Evolutionary conservation across 2,113 vertebrate genomes (phyloP).

Genomic region (Telmatochromis sp.): DNA sequence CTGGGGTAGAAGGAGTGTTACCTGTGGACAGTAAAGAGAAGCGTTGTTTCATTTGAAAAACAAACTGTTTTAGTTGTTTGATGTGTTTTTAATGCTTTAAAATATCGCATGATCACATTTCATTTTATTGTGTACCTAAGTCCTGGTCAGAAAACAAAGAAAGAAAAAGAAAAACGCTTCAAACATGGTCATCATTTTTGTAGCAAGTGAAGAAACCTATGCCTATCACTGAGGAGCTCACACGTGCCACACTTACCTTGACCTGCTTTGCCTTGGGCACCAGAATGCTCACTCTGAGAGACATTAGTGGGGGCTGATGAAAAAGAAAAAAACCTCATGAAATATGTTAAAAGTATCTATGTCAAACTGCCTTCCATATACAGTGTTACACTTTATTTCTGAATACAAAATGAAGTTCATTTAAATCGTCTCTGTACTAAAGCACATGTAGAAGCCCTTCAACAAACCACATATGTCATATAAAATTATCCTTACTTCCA

Average conservation of each 20-base stretch:
- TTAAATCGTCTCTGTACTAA: background rate
- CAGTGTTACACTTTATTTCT: background rate
- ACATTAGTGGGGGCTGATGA: background rate
- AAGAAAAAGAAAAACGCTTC: background rate
- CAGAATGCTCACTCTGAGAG: background rate
- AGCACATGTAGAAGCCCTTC: background rate
- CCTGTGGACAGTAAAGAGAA: background rate
- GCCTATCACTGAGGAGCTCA: background rate
- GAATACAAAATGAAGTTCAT: background rate
- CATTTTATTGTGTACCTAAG: background rate
- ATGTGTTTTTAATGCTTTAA: background rate
- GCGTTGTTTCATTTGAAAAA: background rate
- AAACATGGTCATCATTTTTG: background rate
- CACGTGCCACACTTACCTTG: background rate
- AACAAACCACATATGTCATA: background rate
- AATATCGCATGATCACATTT: background rate
- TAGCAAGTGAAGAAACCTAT: background rate
- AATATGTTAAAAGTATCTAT: background rate
- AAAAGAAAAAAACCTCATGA: background rate
- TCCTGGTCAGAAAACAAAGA: accelerated
- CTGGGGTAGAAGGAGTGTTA: accelerated
- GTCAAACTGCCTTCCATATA: background rate
- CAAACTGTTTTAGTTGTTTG: background rate
- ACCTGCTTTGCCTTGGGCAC: accelerated
- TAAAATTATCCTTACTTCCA: background rate